phyloP scores from a whole-genome alignment of 2,888 invertebrate genomes.

The Ellobium chinense region DNA sequence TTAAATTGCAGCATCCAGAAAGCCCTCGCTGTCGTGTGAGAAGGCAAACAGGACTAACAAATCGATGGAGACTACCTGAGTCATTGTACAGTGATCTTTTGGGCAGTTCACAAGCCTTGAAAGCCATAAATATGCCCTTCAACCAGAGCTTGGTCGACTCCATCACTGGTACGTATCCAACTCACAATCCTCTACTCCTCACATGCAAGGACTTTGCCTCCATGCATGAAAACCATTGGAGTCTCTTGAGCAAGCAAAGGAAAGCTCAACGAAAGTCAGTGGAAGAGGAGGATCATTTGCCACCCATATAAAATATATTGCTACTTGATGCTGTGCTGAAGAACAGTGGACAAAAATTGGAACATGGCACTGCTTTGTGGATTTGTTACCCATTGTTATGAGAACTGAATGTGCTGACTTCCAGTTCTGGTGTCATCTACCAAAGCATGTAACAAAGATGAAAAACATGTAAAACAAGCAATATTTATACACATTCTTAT shows the following conservation, averaged over 20 bases:
- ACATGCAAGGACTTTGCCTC: slow-evolving; percentile 16
- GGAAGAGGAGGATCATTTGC: slow-evolving; percentile 15
- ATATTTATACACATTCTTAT: no score
- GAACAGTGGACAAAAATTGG: no score
- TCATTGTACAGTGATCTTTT: slow-evolving; percentile 75
- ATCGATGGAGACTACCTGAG: slow-evolving; percentile 76
- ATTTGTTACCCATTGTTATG: no score
- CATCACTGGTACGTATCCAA: slow-evolving; percentile 64
- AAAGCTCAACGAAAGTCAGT: background rate
- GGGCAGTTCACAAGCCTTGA: slow-evolving; percentile 75
- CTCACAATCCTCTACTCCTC: slow-evolving; percentile 11
- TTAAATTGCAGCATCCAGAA: slow-evolving; percentile 85
- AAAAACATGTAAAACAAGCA: no score
- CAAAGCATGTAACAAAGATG: no score
- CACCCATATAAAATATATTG: no score
- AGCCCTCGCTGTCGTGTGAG: slow-evolving; percentile 69
- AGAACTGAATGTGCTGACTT: no score
- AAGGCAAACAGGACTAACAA: slow-evolving; percentile 72
- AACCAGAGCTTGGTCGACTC: slow-evolving; percentile 68
- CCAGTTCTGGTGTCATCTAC: no score
- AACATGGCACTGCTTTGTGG: no score
- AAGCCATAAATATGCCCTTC: slow-evolving; percentile 68
- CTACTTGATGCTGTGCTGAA: no score
- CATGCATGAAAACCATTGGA: slow-evolving; percentile 30
- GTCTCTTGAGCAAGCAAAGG: slow-evolving; percentile 15